Evolutionary conservation across 2,113 vertebrate genomes (phyloP), one percentile per base, ranked within the genome.

Genomic region (western clawed frog (Xenopus tropicalis)): DNA sequence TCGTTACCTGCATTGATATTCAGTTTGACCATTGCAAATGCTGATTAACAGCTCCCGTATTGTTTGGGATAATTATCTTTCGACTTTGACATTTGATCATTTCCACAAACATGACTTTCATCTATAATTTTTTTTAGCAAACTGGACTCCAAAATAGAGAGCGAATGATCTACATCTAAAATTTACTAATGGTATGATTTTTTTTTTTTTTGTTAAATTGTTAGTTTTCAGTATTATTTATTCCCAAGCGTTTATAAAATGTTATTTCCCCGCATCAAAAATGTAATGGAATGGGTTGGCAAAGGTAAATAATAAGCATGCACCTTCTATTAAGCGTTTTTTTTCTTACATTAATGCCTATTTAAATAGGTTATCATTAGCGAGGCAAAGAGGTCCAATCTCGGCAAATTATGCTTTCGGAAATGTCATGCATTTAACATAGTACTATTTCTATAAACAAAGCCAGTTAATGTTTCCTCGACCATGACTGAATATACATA

Each of bases 331-430:
- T 65, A 44, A 14, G 63, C 43, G 20, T 44, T 65, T 44, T 63
- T 25, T 44, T 65, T 44, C 22, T 44, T 29, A 65, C 20, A 65
- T 65, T 65, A 44, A 17, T 46, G 43, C 20, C 20, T 65, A n/a
- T 46, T 65, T 65, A 37, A 44, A 22, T 22, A 42, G 63, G 63
- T 65, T 65, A 65, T 46, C 63, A 44, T 29, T 65, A 14, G 10
- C 11, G 42, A 44, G 43, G 43, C 43, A 46, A 25, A 44, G 20
- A 44, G 42, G 42, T 13, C 25, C 9, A 44, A 12, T 65, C 37
- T 44, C 43, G 13, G 3, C 37, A 65, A 59, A 43, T 22, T 59
- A 59, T 59, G 57, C 62, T 20, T 19, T 43, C 29, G 44, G 19
- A 21, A 64, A 64, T 64, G 29, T 64, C 29, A 43, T 64, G 29